Conservation (phyloP, 2,113 vertebrate species). For the Taxidea taxus region DNA sequence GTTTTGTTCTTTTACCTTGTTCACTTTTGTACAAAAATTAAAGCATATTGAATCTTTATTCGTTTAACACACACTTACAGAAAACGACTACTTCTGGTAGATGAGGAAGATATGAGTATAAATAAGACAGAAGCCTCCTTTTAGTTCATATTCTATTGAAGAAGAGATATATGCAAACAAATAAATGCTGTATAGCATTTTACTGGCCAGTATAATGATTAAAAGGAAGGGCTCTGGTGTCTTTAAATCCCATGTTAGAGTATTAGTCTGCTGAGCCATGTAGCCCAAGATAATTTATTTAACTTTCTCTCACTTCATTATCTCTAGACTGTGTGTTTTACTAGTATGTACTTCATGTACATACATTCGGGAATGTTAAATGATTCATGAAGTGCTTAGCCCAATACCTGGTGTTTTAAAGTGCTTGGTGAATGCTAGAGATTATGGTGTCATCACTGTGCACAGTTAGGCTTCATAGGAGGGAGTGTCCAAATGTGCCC, state of each 20-base stretch:
- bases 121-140: not conserved
- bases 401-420: not conserved
- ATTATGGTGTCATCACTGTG: not conserved
- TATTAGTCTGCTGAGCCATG: not conserved
- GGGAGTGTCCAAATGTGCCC: not conserved
- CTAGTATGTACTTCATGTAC: not conserved
- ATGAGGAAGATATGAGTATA: not conserved
- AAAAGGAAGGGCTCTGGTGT: not conserved
- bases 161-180: not conserved
- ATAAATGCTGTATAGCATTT: not conserved
- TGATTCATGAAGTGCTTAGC: not conserved
- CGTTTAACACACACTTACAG: not conserved
- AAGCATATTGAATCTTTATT: not conserved
- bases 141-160: not conserved
- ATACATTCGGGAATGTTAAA: not conserved
- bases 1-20: not conserved
- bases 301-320: not conserved
- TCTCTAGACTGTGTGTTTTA: not conserved
- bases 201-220: not conserved
- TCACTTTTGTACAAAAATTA: conserved; percentile 3
- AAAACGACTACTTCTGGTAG: not conserved
- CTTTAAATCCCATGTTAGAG: not conserved
- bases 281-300: not conserved
- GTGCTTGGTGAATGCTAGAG: not conserved
- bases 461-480: not conserved